Evolutionary conservation across 53 echinoderm and acorn worm genomes (phyloP).

Genomic region (Henricia sp.): DNA sequence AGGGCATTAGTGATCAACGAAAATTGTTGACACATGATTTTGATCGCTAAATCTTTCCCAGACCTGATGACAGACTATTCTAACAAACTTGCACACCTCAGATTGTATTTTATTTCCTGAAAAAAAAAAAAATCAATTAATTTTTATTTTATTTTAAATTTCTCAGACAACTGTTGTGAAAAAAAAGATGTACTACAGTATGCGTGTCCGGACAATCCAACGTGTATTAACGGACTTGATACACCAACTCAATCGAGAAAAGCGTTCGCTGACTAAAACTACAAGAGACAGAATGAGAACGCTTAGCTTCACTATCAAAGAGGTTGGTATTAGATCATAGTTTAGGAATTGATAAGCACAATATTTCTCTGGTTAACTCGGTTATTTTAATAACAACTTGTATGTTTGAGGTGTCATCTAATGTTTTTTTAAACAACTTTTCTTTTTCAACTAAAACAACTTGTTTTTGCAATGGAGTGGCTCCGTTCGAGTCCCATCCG

Average conservation of each 20-base stretch:
- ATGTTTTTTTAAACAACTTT: neutral
- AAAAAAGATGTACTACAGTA: conserved; percentile 99
- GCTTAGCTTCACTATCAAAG: conserved; percentile 81
- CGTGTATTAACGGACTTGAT: conserved; percentile 90
- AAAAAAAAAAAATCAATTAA: no score
- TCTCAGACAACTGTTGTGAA: conserved; percentile 94
- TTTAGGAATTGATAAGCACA: no score
- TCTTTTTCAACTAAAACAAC: neutral
- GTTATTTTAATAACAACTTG: no score
- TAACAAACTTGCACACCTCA: no score
- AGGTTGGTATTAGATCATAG: conserved; percentile 61
- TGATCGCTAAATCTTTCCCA: no score
- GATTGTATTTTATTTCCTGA: no score
- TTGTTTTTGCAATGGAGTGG: no score
- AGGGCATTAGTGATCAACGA: no score
- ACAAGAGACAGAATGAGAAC: conserved; percentile 87
- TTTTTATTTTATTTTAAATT: neutral
- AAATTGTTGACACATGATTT: no score
- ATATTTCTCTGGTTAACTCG: no score
- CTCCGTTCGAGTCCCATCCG: no score
- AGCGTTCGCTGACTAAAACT: conserved; percentile 59
- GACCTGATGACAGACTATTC: no score
- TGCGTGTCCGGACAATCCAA: conserved; percentile 92
- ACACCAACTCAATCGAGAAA: conserved; percentile 73
- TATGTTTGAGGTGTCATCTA: neutral